Evolutionary conservation across 2,113 vertebrate species (phyloP), one percentile per base, ranked within the genome.

Genomic region (Phalacrocorax carbo): DNA sequence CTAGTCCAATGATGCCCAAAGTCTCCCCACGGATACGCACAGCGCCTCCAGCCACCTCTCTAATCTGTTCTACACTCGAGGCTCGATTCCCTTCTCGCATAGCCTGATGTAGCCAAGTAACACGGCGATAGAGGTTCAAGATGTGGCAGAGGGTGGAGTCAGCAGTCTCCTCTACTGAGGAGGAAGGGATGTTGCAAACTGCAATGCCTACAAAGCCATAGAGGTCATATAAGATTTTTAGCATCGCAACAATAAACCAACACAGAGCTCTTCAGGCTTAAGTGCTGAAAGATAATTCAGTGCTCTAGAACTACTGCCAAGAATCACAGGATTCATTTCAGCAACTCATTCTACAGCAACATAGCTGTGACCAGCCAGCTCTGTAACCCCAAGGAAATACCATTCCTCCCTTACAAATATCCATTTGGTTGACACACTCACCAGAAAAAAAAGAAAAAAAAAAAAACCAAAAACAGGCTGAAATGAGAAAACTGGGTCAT

Each of bases 81-180:
- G 98, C 98, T 44, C 99, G 98, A 46, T 98, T 99, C 90, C 99
- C 99, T 97, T 99, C 99, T 52, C 99, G 96, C 94, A 99, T 98
- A 44, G 98, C 98, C 96, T 99, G 99, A 96, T 99, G 99, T 44
- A 99, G 98, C 99, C 99, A 99, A 79, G 99, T 99, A 89, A 99
- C 98, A 75, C 99, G 98, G 79, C 99, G 98, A 97, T 99, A 99
- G 77, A 99, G 98, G 97, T 99, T 99, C 86, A 99, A 97, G 93
- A 99, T 99, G 95, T 99, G 98, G 97, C 99, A 99, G 92, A 99
- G 98, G 36, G 99, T 99, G 18, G 99, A 99, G 96, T 99, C 99
- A 27, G 99, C 99, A 5, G 99, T 99, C 97, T 99, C 99, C 96
- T 99, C 99, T 96, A 99, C 99, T 10, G 99, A 99, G 29, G 98